Evolutionary conservation across 2,797 vertebrate species (phyloP), one percentile per base, ranked within the genome.

Genomic region (Syndactyla subalaris): DNA sequence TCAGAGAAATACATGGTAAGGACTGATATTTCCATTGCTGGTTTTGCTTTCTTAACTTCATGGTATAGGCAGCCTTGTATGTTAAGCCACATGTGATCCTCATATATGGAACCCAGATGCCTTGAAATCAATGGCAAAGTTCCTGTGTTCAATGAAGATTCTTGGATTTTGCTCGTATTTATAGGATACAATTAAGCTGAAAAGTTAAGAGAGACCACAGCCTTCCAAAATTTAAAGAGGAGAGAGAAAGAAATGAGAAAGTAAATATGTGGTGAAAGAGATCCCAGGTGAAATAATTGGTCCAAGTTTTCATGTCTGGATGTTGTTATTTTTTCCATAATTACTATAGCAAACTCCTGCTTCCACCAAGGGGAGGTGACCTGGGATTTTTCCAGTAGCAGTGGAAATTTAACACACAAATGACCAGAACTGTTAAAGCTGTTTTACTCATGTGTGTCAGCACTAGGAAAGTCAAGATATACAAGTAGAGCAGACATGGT

Each of bases 291-390:
- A 93, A 95, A 94, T 80, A 91, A 88, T 70, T 85, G 57, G 43
- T 96, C 92, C 91, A 95, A 75, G 46, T 77, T 89, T 92, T 94
- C 73, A 52, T 66, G 86, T 93, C 94, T 97, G 87, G 89, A 94
- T 92, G 85, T 72, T 95, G 88, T 94, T 95, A 93, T 88, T 92
- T 95, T 97, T 96, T 96, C 90, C 94, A 58, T 88, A 75, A 96
- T 89, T 92, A 58, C 85, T 92, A 73, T 85, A 96, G 88, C 87
- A 96, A 97, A 78, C 34, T 92, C 38, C 65, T 95, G 52, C 81
- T 95, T 89, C 80, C 82, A 91, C 68, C 1, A 2, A 91, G 70
- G 82, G 89, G 93, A 95, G 52, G 80, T 88, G 63, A 94, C 67
- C 55, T 94, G 87, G 87, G 73, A 82, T 62, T 76, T 85, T 88